Evolutionary conservation across 1,140 invertebrate species (phyloP).

Genomic region (Lordiphosa mommai): DNA sequence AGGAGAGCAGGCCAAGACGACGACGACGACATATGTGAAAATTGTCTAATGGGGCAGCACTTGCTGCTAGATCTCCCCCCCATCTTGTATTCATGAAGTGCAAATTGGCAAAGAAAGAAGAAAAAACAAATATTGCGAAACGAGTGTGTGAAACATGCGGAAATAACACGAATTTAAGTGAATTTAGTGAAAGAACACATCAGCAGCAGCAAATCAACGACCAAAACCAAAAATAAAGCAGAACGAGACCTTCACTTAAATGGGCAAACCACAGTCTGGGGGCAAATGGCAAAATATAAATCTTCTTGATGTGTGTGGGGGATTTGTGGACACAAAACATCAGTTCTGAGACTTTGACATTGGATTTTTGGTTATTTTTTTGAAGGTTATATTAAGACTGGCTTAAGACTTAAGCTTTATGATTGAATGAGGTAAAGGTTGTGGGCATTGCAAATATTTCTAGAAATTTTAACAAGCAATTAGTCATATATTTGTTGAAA

Average conservation of each 20-base stretch:
- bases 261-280: background rate
- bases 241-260: conserved; percentile 9
- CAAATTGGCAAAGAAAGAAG: conserved; percentile 63
- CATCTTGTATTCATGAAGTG: conserved; percentile 71
- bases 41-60: conserved; percentile 71
- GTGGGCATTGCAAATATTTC: too few species aligned
- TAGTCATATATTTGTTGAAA: background rate
- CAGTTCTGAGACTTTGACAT: background rate
- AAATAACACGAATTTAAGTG: conserved; percentile 75
- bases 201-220: conserved; percentile 58
- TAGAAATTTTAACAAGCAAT: background rate
- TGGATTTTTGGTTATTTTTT: conserved; percentile 6
- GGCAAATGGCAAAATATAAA: conserved; percentile 19
- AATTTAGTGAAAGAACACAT: conserved; percentile 75
- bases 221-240: conserved; percentile 9
- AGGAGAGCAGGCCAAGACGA: conserved; percentile 8
- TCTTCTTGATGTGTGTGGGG: conserved; percentile 2
- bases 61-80: conserved; percentile 12
- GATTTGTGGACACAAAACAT: background rate
- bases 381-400: background rate
- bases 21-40: conserved; percentile 57
- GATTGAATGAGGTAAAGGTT: background rate
- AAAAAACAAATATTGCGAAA: conserved; percentile 17
- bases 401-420: background rate
- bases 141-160: conserved; percentile 63